Conservation (phyloP, 2,888 invertebrate genomes). For the Anagyrus pseudococci region DNA sequence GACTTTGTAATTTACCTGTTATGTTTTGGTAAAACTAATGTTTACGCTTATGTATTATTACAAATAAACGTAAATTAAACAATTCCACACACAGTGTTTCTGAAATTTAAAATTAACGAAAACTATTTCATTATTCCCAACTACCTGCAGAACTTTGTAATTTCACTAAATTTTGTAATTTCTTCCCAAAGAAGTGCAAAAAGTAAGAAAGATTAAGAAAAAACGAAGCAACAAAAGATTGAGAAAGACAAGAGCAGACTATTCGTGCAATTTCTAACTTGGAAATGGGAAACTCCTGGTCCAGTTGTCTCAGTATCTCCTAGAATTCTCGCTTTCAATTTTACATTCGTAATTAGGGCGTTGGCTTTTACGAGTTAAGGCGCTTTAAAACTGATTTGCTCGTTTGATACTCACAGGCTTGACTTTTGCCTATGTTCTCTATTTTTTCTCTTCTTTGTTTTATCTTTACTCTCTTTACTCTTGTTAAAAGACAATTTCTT, state of each 20-base stretch:
- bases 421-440: neutral
- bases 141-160: too few relatives aligned
- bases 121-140: too few relatives aligned
- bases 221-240: neutral
- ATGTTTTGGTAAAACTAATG: too few relatives aligned
- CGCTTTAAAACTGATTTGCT: conserved; percentile 30
- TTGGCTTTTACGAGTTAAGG: conserved; percentile 21
- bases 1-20: too few relatives aligned
- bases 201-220: conserved; percentile 16
- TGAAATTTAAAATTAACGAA: too few relatives aligned
- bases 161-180: conserved; percentile 10
- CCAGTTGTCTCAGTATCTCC: conserved; percentile 12
- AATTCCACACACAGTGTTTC: too few relatives aligned
- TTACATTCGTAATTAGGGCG: conserved; percentile 36
- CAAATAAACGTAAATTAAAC: too few relatives aligned
- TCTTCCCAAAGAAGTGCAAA: conserved; percentile 1
- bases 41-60: too few relatives aligned
- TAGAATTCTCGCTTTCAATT: conserved; percentile 32
- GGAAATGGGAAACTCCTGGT: conserved; percentile 4
- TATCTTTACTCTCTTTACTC: too few relatives aligned
- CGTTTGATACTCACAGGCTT: conserved; percentile 23
- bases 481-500: too few relatives aligned
- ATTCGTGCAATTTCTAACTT: conserved; percentile 21
- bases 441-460: conserved; percentile 4
- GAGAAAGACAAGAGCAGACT: conserved; percentile 10